Base-by-base conservation (phyloP, 2,113 vertebrate genomes). In the Hipposideros armiger region DNA sequence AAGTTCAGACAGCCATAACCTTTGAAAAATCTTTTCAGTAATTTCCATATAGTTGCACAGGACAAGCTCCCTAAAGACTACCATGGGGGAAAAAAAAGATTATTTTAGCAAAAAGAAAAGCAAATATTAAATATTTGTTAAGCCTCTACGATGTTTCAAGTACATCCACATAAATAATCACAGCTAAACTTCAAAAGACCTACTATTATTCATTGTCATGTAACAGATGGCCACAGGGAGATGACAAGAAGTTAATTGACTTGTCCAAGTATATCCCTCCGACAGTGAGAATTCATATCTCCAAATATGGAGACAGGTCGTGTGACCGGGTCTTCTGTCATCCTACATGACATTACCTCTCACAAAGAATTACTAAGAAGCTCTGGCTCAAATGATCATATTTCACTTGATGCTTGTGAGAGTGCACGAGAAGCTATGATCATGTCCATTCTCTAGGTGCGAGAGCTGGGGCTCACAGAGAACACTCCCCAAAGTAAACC, bases 91-190 rank as follows among this genome's bases (percentile, higher is more conserved):
- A 77, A 45, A 87, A 54, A 80, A 30, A 14, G 3, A 91, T 54
- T 74, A 45, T 30, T 85, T 94, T 60, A 93, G 52, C 8, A 45
- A 85, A 87, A 90, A 85, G 8, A 66, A 88, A 93, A 88, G 50
- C 36, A 94, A 89, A 72, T 42, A 90, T 87, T 66, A 85, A 91
- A 58, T 85, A 64, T 87, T 77, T 93, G 82, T 56, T n/a, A 83
- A 47, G 28, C 22, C 47, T 87, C 85, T 94, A 72, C 67, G 78
- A 56, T 40, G 40, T 76, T 93, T 93, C n/a, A 30, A 95, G 11
- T 81, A 87, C 7, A 77, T 64, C 30, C 64, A 77, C 28, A 78
- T 11, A 78, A 94, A 94, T 40, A 76, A 88, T 42, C 47, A 84
- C 30, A 91, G 64, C 42, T 40, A 70, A 93, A 90, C 70, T 74